Conservation (phyloP, 2,113 vertebrate genomes). For the Passer domesticus region DNA sequence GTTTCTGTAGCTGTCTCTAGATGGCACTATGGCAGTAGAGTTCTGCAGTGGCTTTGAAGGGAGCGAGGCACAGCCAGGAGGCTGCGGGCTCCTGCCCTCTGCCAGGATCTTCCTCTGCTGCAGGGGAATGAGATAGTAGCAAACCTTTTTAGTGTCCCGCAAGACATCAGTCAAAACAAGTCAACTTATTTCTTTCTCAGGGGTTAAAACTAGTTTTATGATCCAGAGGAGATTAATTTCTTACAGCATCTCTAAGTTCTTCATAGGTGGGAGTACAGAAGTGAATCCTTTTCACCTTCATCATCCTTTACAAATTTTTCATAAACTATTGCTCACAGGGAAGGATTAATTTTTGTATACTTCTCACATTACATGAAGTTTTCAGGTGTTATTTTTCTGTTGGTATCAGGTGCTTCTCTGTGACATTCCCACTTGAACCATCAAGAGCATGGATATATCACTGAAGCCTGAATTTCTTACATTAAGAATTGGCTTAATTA, state of each 20-base stretch:
- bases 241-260: neutral
- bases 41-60: neutral
- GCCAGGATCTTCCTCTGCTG: neutral
- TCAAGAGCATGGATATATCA: neutral
- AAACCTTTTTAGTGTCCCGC: neutral
- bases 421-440: neutral
- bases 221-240: neutral
- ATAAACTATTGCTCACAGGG: neutral
- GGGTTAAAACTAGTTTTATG: neutral
- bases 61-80: neutral
- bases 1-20: constrained; percentile 32
- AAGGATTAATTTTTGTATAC: neutral
- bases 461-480: neutral
- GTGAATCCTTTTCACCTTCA: neutral
- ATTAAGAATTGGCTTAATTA: neutral
- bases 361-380: neutral
- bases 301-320: neutral
- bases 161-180: neutral
- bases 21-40: constrained; percentile 66
- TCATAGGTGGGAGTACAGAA: neutral
- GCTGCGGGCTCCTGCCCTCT: neutral
- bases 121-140: neutral
- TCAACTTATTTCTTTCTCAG: neutral
- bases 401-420: neutral
- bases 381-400: neutral